Evolutionary conservation across 2,113 vertebrate species (phyloP).

Genomic region (Lates calcarifer): DNA sequence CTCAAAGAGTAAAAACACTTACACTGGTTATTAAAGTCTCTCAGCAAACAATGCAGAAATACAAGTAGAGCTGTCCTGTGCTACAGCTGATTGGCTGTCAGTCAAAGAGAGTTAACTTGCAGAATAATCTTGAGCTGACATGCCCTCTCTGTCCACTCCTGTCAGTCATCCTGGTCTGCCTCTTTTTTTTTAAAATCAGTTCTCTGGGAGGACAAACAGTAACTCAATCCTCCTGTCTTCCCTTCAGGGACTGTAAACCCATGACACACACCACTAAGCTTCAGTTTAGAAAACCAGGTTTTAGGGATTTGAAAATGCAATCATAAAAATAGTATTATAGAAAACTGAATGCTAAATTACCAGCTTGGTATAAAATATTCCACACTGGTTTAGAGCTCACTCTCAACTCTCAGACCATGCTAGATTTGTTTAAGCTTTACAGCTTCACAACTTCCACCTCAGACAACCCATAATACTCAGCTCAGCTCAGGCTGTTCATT

Average conservation of each 20-base stretch:
- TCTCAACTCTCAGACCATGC: neutral
- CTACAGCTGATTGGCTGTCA: conserved; percentile 43
- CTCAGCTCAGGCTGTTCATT: conserved; percentile 17
- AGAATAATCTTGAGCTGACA: conserved; percentile 25
- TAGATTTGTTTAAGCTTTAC: neutral
- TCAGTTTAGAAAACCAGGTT: neutral
- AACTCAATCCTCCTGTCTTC: neutral
- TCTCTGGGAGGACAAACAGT: neutral
- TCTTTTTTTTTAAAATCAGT: conserved; percentile 6
- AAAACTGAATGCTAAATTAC: no score
- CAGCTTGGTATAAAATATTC: no score
- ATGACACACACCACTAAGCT: neutral
- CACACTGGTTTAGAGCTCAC: neutral
- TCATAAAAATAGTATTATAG: no score
- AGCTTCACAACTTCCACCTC: conserved; percentile 24
- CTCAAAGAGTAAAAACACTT: neutral
- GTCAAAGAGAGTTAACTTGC: conserved; percentile 29
- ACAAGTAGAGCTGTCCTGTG: conserved; percentile 22
- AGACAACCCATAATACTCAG: conserved; percentile 28
- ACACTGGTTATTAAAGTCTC: neutral
- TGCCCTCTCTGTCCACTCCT: conserved; percentile 26
- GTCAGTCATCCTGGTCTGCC: conserved; percentile 20
- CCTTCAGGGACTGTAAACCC: no score
- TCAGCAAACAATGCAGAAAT: no score
- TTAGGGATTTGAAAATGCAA: neutral